Evolutionary conservation across 1,140 invertebrate genomes (phyloP).

Genomic region (Bombyx mandarina): DNA sequence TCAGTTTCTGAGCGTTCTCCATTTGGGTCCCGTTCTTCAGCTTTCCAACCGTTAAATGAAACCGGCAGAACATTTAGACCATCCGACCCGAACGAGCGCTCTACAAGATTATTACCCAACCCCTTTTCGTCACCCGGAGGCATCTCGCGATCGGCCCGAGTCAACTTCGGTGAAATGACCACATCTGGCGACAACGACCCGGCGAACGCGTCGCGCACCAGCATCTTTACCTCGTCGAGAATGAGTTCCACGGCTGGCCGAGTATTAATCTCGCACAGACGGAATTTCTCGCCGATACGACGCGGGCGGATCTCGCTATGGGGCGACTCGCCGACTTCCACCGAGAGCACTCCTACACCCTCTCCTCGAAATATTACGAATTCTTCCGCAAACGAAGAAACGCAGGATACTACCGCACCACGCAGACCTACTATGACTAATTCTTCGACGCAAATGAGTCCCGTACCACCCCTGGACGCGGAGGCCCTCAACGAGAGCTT

Average conservation of each 20-base stretch:
- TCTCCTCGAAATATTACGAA: not conserved
- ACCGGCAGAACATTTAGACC: constrained; percentile 33
- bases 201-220: constrained; percentile 43
- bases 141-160: constrained; percentile 17
- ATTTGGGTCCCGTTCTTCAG: constrained; percentile 51
- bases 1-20: constrained; percentile 25
- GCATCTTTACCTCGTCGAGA: constrained; percentile 41
- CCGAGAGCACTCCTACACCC: not conserved
- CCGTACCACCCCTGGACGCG: constrained; percentile 39
- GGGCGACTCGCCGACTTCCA: not conserved
- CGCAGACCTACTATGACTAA: constrained; percentile 31
- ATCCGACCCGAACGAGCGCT: constrained; percentile 33
- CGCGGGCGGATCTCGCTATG: constrained; percentile 3
- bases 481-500: constrained; percentile 58
- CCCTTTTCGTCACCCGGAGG: constrained; percentile 46
- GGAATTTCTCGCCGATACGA: constrained; percentile 17
- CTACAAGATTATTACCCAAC: constrained; percentile 46
- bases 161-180: constrained; percentile 23
- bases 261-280: constrained; percentile 27
- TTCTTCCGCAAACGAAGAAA: too few species aligned
- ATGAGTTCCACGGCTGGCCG: constrained; percentile 22
- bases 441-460: constrained; percentile 35
- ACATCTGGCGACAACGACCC: constrained; percentile 11
- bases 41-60: constrained; percentile 52
- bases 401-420: constrained; percentile 7